A percentile compares a stretch with the other conserved stretches of the same genome.
These are phyloP conservation scores for Antennarius striatus DNA, from an alignment of 2,113 vertebrate species.

Conservation along the genomic window DNA sequence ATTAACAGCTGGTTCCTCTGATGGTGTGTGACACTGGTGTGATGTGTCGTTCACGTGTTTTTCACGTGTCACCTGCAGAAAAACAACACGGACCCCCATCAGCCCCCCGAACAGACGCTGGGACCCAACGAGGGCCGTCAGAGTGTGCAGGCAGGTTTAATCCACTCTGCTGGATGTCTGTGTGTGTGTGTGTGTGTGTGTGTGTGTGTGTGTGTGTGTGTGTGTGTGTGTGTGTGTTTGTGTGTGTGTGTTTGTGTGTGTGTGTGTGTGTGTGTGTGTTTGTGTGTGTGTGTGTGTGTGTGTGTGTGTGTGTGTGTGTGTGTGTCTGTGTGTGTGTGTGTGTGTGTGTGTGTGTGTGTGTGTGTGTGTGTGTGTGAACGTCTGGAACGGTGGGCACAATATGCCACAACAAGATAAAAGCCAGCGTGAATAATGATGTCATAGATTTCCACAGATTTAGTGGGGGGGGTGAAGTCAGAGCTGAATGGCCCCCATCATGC, in stretches of 20 bases:
- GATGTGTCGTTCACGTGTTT: neutral
- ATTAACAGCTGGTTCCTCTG: neutral
- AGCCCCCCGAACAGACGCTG: slow-evolving; percentile 51
- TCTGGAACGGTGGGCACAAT: slow-evolving; percentile 60
- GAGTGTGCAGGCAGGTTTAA: slow-evolving; percentile 68
- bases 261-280: slow-evolving; percentile 51
- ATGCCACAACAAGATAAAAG: slow-evolving; percentile 68
- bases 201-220: slow-evolving; percentile 49
- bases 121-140: slow-evolving; percentile 63
- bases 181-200: slow-evolving; percentile 8
- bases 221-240: too few relatives aligned
- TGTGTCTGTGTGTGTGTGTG: slow-evolving; percentile 18
- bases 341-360: slow-evolving; percentile 15
- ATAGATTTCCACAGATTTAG: slow-evolving; percentile 58
- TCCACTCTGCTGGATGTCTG: slow-evolving; percentile 68
- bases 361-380: slow-evolving; percentile 51
- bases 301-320: slow-evolving; percentile 18
- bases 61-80: slow-evolving; percentile 39
- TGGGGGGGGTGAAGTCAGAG: slow-evolving; percentile 43
- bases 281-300: slow-evolving; percentile 22
- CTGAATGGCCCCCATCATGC: slow-evolving; percentile 43
- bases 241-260: slow-evolving; percentile 13
- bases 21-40: neutral
- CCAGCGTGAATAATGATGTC: slow-evolving; percentile 60
- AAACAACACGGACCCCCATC: slow-evolving; percentile 55